Evolutionary conservation across 2,888 invertebrate genomes (phyloP).

Genomic region (Apodemia hepburni): DNA sequence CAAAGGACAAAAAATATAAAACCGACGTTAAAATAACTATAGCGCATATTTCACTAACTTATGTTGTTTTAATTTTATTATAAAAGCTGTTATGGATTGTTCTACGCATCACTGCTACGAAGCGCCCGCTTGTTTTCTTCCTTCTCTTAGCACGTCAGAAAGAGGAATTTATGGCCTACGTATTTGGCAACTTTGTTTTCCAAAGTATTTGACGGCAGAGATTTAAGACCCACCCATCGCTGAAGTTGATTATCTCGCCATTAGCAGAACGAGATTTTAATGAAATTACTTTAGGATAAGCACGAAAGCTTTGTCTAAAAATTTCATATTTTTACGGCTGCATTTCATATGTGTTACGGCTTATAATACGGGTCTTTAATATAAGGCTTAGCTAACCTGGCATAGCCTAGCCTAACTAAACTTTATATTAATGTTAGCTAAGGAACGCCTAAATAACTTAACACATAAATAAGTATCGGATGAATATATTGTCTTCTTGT

Average conservation of each 20-base stretch:
- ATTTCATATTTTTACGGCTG: no score
- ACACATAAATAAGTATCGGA: no score
- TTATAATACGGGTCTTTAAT: no score
- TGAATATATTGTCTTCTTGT: no score
- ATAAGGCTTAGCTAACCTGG: no score
- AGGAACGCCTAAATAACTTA: no score
- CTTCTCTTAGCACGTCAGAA: constrained; percentile 30
- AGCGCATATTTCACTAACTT: constrained; percentile 30
- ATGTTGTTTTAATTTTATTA: constrained; percentile 31
- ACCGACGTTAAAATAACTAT: constrained; percentile 2
- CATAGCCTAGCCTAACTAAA: no score
- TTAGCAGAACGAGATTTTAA: constrained; percentile 31
- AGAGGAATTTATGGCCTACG: constrained; percentile 32
- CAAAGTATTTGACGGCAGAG: constrained; percentile 31
- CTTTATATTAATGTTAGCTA: no score
- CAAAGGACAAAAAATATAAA: constrained; percentile 10
- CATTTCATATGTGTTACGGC: no score
- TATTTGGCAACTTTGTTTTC: constrained; percentile 33
- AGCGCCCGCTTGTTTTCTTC: constrained; percentile 30
- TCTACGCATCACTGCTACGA: constrained; percentile 30
- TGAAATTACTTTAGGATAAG: constrained; percentile 25
- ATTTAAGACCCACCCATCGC: constrained; percentile 29
- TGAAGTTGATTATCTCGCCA: constrained; percentile 31
- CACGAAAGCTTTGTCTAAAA: not conserved
- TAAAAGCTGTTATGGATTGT: constrained; percentile 31